Base-by-base conservation (phyloP, 2,888 invertebrate genomes). In the Pollenia amentaria region DNA sequence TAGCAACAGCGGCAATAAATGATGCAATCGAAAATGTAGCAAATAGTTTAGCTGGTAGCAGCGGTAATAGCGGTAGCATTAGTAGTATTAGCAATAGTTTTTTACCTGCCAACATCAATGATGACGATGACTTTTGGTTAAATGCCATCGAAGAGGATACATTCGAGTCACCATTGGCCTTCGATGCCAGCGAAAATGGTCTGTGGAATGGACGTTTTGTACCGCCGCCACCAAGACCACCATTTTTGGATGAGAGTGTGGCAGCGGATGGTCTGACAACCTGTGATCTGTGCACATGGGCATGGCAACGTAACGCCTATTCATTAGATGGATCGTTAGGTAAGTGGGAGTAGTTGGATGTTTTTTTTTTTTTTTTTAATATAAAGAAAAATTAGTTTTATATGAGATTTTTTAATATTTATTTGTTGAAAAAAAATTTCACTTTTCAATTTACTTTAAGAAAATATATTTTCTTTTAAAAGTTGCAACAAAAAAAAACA, bases 271-370 rank as follows among this genome's bases (percentile, higher is more conserved):
- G 96, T 85, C 94, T 96, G 89, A 96, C 96, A 90, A 96, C 96
- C 91, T 96, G 96, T 93, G 96, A 96, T 94, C 94, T 96, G 89
- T 96, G 96, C 93, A 94, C 96, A 89, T 96, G 96, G 96, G 96
- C 96, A 90, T 95, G 95, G 94, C 95, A 95, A 91, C 94, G 94
- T 91, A 94, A 94, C 93, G 94, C 94, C 90, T 94, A 93, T 93
- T 94, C 94, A 85, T 92, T 94, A 88, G 95, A 95, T 89, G 94
- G 94, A 88, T 94, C 95, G 88, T 94, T 95, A 91, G 95, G 95
- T 95, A 91, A 94, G 94, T 94, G 86, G 88, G 88, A 86, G 88
- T 88, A 38, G 11, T 69, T 70, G 77, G 64, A 60, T 60, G 38
- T 69, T 84, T 40, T 29, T 11, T 12, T 2, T 77, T 78, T 84